Base-by-base conservation (phyloP, 2,888 invertebrate genomes). In the Tinea trinotella region DNA sequence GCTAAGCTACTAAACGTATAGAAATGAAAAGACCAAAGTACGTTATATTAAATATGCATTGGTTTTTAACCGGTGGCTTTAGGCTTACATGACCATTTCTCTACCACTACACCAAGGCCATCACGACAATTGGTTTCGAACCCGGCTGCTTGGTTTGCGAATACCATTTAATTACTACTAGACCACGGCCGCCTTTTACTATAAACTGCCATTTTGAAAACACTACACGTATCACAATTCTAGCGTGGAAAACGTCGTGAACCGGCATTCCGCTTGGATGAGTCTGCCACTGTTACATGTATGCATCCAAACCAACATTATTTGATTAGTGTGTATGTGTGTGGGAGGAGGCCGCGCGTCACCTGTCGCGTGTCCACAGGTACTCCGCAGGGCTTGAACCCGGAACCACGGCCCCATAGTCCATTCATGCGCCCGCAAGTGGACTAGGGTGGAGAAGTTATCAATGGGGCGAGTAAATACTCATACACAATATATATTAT, bases 261-360 rank as follows among this genome's bases (percentile, higher is more conserved):
- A 40, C 40, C 40, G 40, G 40, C 40, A 40, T 40, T 40, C 40
- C 40, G 17, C 40, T 15, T 12, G 40, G 7, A 40, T 17, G 13
- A 6, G 13, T 17, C 17, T 7, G 5, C 7, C 30, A 30, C 7
- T 30, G 4, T 30, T 30, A 30, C 30, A 30, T 30, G 30, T 7
- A 7, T 30, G 30, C 30, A 30, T 10, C 4, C 30, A 40, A 40
- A 30, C 48, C 19, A 12, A 18, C 7, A 5, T 48, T 48, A 18
- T 48, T 48, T 18, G 20, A 20, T 19, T 20, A 48, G n/a, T 7
- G 30, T 10, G 30, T 30, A n/a, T 30, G 30, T 30, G 30, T n/a
- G 48, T 48, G 48, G 48, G 48, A n/a, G 48, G 48, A 19, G 48
- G 48, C 20, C 48, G 19, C 17, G 15, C 6, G 48, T 48, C 48